These are phyloP conservation scores for Epinephelus coioides DNA, from an alignment of 2,797 vertebrate genomes.

Conservation along the genomic window DNA sequence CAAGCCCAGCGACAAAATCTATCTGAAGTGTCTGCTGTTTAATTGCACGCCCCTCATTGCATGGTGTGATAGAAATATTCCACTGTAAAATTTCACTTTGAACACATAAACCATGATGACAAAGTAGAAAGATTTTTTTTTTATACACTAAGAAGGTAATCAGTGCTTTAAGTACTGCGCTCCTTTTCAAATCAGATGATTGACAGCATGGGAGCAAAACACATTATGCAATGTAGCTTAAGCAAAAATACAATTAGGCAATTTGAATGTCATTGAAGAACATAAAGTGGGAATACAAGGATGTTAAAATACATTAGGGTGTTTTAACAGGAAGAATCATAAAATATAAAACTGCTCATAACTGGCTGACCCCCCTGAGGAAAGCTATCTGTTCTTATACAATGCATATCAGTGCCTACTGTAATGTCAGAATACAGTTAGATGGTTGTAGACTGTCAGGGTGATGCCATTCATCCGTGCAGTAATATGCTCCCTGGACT, in stretches of 20 bases:
- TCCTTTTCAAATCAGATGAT: conserved; percentile 2
- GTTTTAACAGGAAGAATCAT: neutral
- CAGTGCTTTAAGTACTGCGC: neutral
- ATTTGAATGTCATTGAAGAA: neutral
- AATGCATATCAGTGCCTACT: neutral
- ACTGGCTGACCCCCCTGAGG: neutral
- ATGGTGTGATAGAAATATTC: conserved; percentile 18
- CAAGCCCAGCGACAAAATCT: conserved; percentile 47
- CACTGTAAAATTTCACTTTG: conserved; percentile 9
- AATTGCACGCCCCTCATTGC: neutral
- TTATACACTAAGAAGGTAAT: neutral
- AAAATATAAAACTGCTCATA: neutral
- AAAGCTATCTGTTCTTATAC: neutral
- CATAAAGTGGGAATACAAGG: neutral
- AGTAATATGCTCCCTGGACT: conserved; percentile 44
- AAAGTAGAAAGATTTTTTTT: neutral
- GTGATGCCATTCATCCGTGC: conserved; percentile 34
- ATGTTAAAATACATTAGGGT: neutral
- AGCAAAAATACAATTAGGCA: neutral
- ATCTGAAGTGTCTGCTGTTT: conserved; percentile 39
- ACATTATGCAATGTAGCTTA: neutral
- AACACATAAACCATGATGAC: conserved; percentile 13
- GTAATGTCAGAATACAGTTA: conserved; percentile 16
- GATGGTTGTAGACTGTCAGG: conserved; percentile 27
- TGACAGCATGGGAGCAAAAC: conserved; percentile 10